phyloP scores from a whole-genome alignment of 2,113 vertebrate species.

The Hepsetus odoe region DNA sequence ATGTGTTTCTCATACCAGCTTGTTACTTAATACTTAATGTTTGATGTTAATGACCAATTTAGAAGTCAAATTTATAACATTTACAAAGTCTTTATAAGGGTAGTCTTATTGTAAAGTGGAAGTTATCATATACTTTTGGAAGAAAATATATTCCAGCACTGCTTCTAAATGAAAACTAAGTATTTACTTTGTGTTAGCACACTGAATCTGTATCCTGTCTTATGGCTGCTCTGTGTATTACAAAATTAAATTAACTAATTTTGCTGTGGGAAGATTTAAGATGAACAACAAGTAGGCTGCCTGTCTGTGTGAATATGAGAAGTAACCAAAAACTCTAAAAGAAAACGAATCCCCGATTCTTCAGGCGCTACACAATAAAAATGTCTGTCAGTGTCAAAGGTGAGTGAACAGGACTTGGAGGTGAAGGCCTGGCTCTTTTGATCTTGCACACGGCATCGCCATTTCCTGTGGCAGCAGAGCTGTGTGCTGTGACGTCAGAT shows the following conservation, averaged over 20 bases:
- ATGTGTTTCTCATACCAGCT: too few species aligned
- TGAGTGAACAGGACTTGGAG: conserved; percentile 39
- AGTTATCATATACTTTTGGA: too few species aligned
- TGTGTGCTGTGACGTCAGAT: conserved; percentile 85
- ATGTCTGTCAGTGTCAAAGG: conserved; percentile 38
- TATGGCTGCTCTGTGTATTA: background rate
- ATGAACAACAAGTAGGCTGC: background rate
- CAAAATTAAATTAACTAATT: background rate
- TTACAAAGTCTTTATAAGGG: too few species aligned
- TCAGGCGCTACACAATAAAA: conserved; percentile 36
- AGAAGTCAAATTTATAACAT: too few species aligned
- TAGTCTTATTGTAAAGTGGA: too few species aligned
- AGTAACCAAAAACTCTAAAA: background rate
- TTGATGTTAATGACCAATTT: too few species aligned
- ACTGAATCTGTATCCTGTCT: background rate
- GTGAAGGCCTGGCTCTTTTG: conserved; percentile 55
- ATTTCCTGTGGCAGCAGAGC: conserved; percentile 80
- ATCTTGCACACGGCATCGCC: conserved; percentile 35
- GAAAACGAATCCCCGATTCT: conserved; percentile 21
- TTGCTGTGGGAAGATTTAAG: background rate
- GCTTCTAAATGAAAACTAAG: background rate
- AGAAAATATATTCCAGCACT: background rate
- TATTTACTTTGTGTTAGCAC: background rate
- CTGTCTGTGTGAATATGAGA: background rate
- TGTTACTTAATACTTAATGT: too few species aligned